Conservation (phyloP, 2,113 vertebrate species). For the Elanus axillaris region DNA sequence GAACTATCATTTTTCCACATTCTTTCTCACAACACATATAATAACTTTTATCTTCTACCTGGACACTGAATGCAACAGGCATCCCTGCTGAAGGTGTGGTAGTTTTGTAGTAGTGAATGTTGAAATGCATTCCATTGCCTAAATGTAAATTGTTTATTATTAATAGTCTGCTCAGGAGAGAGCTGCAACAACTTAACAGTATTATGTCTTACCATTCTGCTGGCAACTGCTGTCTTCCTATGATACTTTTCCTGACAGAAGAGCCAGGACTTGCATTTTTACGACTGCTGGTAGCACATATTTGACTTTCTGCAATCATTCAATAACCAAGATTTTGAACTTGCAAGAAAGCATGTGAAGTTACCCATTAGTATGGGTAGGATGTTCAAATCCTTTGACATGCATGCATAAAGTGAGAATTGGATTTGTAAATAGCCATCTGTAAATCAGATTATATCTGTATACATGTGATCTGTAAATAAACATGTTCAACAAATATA, state of each 20-base stretch:
- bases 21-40: slow-evolving; percentile 51
- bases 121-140: slow-evolving; percentile 58
- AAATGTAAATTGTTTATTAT: background rate
- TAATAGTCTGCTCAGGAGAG: background rate
- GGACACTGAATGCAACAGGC: slow-evolving; percentile 51
- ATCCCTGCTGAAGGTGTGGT: background rate
- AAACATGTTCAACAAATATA: background rate
- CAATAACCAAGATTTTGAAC: background rate
- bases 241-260: background rate
- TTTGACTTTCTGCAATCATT: background rate
- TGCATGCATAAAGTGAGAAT: background rate
- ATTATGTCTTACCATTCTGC: no score
- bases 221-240: background rate
- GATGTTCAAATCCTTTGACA: background rate
- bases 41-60: background rate
- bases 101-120: slow-evolving; percentile 48
- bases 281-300: background rate
- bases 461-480: background rate
- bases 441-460: background rate
- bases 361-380: background rate
- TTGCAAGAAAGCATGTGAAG: background rate
- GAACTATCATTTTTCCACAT: background rate
- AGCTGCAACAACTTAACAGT: background rate
- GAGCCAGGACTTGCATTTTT: background rate
- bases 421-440: background rate